Percentiles rank a stretch among this genome's conserved stretches.
phyloP scores from a whole-genome alignment of 2,888 invertebrate genomes.

The Brachyptera risi region DNA sequence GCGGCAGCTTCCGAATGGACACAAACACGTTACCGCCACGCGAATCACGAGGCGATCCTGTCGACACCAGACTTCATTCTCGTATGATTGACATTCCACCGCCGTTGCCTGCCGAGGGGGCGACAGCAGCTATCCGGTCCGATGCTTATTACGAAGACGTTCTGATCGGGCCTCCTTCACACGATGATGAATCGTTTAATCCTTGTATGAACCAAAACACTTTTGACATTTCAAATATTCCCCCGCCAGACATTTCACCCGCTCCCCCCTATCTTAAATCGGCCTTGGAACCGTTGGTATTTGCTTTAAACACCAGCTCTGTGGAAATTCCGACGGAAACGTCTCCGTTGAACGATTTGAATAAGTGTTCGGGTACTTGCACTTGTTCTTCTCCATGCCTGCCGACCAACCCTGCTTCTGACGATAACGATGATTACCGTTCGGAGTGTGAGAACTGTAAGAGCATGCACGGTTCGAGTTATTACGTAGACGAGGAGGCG shows the following conservation, averaged over 20 bases:
- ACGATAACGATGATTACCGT: conserved; percentile 67
- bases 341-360: conserved; percentile 40
- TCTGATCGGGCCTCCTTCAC: conserved; percentile 35
- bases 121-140: conserved; percentile 36
- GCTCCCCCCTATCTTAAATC: no score
- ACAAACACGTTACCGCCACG: conserved; percentile 10
- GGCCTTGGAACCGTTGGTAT: conserved; percentile 18
- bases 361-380: conserved; percentile 33
- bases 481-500: conserved; percentile 54
- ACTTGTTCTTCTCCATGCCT: conserved; percentile 31
- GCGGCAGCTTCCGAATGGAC: conserved; percentile 32
- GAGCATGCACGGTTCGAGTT: conserved; percentile 65
- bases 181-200: conserved; percentile 28
- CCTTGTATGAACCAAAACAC: background rate
- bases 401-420: conserved; percentile 42
- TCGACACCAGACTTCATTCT: no score
- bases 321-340: no score
- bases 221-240: no score
- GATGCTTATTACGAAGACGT: conserved; percentile 42
- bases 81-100: conserved; percentile 27
- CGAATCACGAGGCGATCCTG: no score
- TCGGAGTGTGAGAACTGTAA: conserved; percentile 85
- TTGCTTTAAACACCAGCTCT: background rate
- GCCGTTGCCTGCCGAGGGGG: conserved; percentile 23
- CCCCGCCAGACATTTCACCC: background rate